Evolutionary conservation across 2,888 invertebrate genomes (phyloP).

Genomic region (Dynastes tityus): DNA sequence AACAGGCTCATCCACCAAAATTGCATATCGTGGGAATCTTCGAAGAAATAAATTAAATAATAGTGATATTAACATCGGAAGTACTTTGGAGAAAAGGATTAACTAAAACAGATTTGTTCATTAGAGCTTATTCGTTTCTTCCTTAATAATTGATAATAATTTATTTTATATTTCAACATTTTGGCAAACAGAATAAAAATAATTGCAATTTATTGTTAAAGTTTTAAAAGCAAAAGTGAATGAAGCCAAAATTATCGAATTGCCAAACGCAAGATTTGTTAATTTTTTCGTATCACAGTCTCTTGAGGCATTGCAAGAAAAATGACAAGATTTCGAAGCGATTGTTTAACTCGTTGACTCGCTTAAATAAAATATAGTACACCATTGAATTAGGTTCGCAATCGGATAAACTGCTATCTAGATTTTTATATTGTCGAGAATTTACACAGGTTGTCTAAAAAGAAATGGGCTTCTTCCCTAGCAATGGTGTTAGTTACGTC

Average conservation of each 20-base stretch:
- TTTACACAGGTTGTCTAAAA: too few relatives aligned
- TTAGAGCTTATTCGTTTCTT: constrained; percentile 10
- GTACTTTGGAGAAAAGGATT: neutral
- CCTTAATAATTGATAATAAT: neutral
- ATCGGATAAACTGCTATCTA: too few relatives aligned
- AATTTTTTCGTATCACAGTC: constrained; percentile 66
- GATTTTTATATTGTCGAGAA: too few relatives aligned
- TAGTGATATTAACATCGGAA: too few relatives aligned
- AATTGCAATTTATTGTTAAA: neutral
- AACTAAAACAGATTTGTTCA: neutral
- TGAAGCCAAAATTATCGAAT: neutral
- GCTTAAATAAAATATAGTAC: neutral
- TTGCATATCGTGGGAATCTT: too few relatives aligned
- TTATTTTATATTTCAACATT: too few relatives aligned
- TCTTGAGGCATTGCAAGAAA: constrained; percentile 66
- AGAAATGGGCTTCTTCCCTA: too few relatives aligned
- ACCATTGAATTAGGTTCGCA: neutral
- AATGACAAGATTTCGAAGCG: constrained; percentile 44
- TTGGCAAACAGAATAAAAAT: neutral
- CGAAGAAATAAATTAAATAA: too few relatives aligned
- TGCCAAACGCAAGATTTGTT: neutral
- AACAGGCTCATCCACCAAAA: too few relatives aligned
- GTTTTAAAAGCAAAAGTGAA: neutral
- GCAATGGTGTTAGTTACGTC: too few relatives aligned
- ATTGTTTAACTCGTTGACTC: constrained; percentile 33